Evolutionary conservation across 1,140 invertebrate species (phyloP), one percentile per base, ranked within the genome.

Genomic region (Notospermus geniculatus): DNA sequence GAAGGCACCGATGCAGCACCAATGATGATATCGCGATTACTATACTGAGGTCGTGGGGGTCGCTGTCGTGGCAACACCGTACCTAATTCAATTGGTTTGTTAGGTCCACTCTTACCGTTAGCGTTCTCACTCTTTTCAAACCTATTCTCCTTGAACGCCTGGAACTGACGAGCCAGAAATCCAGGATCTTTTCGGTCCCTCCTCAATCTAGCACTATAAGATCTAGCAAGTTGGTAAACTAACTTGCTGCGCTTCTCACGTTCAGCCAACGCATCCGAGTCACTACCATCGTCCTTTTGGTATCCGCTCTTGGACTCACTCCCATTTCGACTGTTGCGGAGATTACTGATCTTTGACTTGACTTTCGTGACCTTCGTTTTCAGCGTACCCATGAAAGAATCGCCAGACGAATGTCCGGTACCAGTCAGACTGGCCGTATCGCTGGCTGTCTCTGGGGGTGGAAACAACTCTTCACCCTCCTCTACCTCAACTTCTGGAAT

Each of bases 71-170:
- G n/a, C 46, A 50, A 27, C 4, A 5, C 4, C n/a, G 46, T 50
- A 50, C n/a, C 46, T 5, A 50, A n/a, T 50, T 50, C 46, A n/a
- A 50, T 50, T 50, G 46, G 46, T 50, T 50, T 50, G 46, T 50
- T 50, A 19, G 46, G n/a, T 7, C 25, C 46, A 23, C n/a, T 50
- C 9, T 50, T 50, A 19, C n/a, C 25, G 9, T 23, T 50, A 5
- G 46, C n/a, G n/a, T n/a, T 50, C 4, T n/a, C n/a, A n/a, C n/a
- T n/a, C n/a, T n/a, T n/a, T n/a, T 19, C 25, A 23, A 50, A 50
- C 25, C 9, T 27, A 50, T 50, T 27, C n/a, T 50, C 32, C 32
- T 36, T 36, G 15, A 36, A 36, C 32, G 32, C 4, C 15, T 36
- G 32, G 15, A 36, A 36, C 32, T 36, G 32, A 15, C 32, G 32